A percentile compares a stretch with the other conserved stretches of the same genome.
Conservation (phyloP, 1,140 invertebrate genomes). For the Andricus grossulariae region DNA sequence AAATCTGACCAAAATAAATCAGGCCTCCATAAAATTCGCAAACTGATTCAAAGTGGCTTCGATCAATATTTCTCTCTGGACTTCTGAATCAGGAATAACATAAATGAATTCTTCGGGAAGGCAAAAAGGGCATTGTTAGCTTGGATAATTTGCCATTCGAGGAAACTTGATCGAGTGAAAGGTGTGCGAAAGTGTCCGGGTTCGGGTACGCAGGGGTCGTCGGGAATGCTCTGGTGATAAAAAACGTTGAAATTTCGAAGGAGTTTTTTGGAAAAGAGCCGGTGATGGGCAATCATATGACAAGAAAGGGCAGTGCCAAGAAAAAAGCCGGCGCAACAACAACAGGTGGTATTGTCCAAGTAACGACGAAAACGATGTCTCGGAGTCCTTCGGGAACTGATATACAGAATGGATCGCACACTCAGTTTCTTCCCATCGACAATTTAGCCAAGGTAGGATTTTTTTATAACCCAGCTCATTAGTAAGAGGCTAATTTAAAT, state of each 20-base stretch:
- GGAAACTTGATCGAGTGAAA: no score
- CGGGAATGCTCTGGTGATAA: conserved; percentile 1
- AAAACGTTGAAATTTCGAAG: not conserved
- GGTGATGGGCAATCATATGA: conserved; percentile 64
- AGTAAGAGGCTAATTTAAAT: conserved; percentile 42
- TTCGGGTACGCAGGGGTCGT: no score
- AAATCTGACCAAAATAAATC: no score
- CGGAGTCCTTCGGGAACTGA: conserved; percentile 79
- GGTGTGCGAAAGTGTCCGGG: no score
- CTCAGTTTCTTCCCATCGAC: conserved; percentile 82
- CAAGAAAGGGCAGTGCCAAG: conserved; percentile 46
- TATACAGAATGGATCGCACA: conserved; percentile 77
- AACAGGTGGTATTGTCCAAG: conserved; percentile 48
- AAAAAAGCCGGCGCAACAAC: conserved; percentile 44
- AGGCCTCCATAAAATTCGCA: no score
- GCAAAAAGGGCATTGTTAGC: no score
- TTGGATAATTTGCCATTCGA: no score
- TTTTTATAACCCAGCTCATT: conserved; percentile 42
- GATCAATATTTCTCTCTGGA: no score
- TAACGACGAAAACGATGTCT: conserved; percentile 72
- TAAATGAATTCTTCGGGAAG: no score
- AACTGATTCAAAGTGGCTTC: no score
- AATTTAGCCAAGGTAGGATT: conserved; percentile 81
- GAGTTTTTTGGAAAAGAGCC: conserved; percentile 6
- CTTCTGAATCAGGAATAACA: no score